Conservation (phyloP, 1,140 invertebrate genomes). For the Catajapyx aquilonaris region DNA sequence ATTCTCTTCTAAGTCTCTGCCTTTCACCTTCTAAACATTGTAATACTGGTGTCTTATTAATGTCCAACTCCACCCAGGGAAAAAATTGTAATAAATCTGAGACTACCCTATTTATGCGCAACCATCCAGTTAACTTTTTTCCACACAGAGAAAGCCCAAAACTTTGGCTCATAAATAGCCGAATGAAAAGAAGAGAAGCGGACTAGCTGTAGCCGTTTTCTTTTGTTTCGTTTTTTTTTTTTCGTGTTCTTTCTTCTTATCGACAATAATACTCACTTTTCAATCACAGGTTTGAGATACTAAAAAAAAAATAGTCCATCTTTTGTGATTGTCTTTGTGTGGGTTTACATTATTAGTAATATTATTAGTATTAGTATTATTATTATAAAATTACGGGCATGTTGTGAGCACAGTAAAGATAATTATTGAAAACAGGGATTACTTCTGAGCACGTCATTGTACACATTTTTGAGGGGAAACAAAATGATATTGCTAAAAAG, state of each 20-base stretch:
- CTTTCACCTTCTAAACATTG: no score
- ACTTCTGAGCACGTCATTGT: neutral
- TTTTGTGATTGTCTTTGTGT: neutral
- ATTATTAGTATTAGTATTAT: neutral
- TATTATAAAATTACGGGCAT: neutral
- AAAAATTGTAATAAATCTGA: neutral
- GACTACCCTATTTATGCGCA: neutral
- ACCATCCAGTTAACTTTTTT: neutral
- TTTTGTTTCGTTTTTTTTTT: no score
- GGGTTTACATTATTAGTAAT: neutral
- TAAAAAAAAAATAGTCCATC: neutral
- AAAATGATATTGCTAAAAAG: neutral
- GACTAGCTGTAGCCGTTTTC: neutral
- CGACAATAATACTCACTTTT: neutral
- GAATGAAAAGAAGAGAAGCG: neutral
- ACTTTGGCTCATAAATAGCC: neutral
- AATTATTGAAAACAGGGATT: neutral
- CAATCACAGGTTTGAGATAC: neutral
- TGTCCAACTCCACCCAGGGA: no score
- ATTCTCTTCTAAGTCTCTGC: no score
- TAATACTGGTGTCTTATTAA: no score
- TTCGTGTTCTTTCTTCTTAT: neutral
- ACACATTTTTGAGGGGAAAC: neutral
- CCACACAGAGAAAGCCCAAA: neutral
- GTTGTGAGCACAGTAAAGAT: no score